Evolutionary conservation across 2,888 invertebrate species (phyloP), one percentile per base, ranked within the genome.

Genomic region (Choreutis nemorana): DNA sequence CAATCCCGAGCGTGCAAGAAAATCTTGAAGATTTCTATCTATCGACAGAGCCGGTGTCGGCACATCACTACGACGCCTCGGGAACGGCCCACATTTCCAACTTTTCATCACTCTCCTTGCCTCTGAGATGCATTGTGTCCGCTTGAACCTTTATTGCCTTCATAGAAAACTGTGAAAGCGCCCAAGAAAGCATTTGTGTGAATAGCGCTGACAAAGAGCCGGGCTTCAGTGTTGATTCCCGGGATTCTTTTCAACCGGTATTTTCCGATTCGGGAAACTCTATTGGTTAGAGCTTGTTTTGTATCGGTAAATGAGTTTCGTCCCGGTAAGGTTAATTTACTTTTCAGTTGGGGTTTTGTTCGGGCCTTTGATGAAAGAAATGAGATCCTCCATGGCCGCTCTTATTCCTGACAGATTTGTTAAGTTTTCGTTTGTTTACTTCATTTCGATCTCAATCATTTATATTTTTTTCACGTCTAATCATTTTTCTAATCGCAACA

Each of bases 141-240:
- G 73, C 68, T 70, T 61, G 68, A 75, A 73, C 75, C 75, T 75
- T 75, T 78, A 78, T 78, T 78, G 62, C 73, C 71, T 52, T 68
- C 60, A 73, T 77, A 73, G 73, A 77, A 77, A 75, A 55, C 65
- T 53, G 58, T 78, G 77, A 77, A 78, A 67, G 68, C 60, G 50
- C 46, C 50, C 63, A 61, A 77, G 75, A 75, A 72, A 54, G 57
- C 60, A 41, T 44, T 44, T 45, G 50, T 52, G 44, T 73, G 66
- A 72, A 75, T 71, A 45, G 46, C 31, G 55, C 61, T 54, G 55
- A 73, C 72, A 72, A 73, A 72, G 62, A 53, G 41, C 49, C 46
- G 40, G 33, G 47, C 47, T 52, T 51, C 56, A 55, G 55, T 48
- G 56, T 60, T 63, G 62, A 64, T 63, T 65, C 62, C 52, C 5